phyloP scores from a whole-genome alignment of 1,140 invertebrate species.

The Delia radicum region DNA sequence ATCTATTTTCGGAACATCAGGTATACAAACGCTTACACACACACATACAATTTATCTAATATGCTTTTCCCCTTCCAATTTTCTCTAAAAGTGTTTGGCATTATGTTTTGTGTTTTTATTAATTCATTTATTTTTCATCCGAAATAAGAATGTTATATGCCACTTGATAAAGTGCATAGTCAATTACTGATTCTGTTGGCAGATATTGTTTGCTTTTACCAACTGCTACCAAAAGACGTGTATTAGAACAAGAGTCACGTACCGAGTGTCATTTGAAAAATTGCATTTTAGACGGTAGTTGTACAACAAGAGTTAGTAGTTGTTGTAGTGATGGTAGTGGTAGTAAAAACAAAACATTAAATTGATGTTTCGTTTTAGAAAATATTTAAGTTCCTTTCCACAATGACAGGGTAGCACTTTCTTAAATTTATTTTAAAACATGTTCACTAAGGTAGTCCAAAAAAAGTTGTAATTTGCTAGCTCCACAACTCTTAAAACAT shows the following conservation, averaged over 20 bases:
- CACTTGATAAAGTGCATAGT: not conserved
- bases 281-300: conserved; percentile 6
- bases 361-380: not conserved
- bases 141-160: too few relatives aligned
- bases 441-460: not conserved
- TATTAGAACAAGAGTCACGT: conserved; percentile 17
- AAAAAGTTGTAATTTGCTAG: too few relatives aligned
- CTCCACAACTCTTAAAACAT: too few relatives aligned
- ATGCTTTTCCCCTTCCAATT: too few relatives aligned
- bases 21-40: too few relatives aligned
- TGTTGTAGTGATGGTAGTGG: not conserved
- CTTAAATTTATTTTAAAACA: too few relatives aligned
- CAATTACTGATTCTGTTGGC: not conserved
- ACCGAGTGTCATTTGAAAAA: conserved; percentile 2
- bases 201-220: not conserved
- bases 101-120: not conserved
- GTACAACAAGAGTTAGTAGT: not conserved
- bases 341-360: not conserved
- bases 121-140: not conserved
- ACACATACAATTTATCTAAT: too few relatives aligned
- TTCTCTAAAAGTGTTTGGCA: not conserved
- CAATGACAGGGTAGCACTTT: not conserved
- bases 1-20: too few relatives aligned
- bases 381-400: not conserved
- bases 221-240: conserved; percentile 4